Evolutionary conservation across 2,797 vertebrate species (phyloP), one percentile per base, ranked within the genome.

Genomic region (Clarias pachynema): DNA sequence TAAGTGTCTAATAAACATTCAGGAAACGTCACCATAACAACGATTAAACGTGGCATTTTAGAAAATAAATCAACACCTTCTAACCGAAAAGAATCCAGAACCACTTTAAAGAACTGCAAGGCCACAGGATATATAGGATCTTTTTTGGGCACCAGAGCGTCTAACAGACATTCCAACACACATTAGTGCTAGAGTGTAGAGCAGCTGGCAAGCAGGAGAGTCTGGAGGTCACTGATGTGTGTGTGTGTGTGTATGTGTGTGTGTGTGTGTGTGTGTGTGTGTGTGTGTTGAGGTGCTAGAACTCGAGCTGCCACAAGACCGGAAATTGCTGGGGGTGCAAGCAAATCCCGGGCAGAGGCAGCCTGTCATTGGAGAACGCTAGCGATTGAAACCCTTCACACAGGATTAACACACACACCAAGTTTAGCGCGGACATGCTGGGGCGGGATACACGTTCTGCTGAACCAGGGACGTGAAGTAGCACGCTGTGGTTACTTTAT

Each of bases 311-410:
- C 89, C 95, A 96, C 96, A 96, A 95, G 96, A 96, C 96, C 96
- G 97, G 96, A 98, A 97, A 97, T 97, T 95, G 94, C 95, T 95
- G 94, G 94, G 89, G 91, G 94, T 93, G 92, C 92, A 91, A 94
- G 94, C 94, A 96, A 95, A 95, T 96, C 94, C 95, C 93, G 90
- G 92, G 95, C 95, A 95, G 93, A 94, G 93, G 93, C 91, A 93
- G 86, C 40, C 90, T 93, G 92, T 93, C 88, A 89, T 91, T 91
- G 22, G 80, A 94, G 95, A 94, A 96, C 94, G 93, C 94, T 95
- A 95, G 93, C 95, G 95, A 94, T 95, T 94, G 95, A 96, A 97
- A 95, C 93, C 80, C 92, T 95, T 96, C 93, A 94, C 95, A 92
- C 94, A 89, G 95, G 95, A 96, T 97, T 96, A 96, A 89, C 94